phyloP scores from a whole-genome alignment of 1,140 invertebrate genomes.

The Trichomalopsis sarcophagae region DNA sequence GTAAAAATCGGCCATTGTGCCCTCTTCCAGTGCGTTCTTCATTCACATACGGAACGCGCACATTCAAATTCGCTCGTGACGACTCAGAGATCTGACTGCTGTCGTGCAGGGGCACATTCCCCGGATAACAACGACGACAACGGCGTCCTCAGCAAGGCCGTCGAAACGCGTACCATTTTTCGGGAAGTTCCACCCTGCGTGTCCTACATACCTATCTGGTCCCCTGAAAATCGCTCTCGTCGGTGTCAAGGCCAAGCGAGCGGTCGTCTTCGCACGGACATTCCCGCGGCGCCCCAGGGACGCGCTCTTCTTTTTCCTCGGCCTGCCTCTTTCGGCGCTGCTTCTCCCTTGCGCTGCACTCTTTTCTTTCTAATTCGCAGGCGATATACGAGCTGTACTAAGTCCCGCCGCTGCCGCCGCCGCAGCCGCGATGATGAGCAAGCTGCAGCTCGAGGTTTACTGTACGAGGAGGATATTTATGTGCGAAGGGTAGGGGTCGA shows the following conservation, averaged over 20 bases:
- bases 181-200: background rate
- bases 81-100: no score
- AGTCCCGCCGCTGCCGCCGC: slow-evolving; percentile 1
- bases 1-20: no score
- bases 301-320: slow-evolving; percentile 21
- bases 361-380: slow-evolving; percentile 29
- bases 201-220: slow-evolving; percentile 2
- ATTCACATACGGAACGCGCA: no score
- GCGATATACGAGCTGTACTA: slow-evolving; percentile 46
- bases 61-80: no score
- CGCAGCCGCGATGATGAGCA: background rate
- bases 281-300: slow-evolving; percentile 36
- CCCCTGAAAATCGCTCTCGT: background rate
- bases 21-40: no score
- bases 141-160: no score
- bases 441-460: background rate
- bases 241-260: background rate
- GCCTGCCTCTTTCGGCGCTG: background rate
- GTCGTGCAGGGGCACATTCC: no score
- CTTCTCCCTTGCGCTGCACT: background rate
- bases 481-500: slow-evolving; percentile 8
- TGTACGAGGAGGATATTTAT: slow-evolving; percentile 27
- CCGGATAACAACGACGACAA: no score
- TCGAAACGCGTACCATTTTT: background rate
- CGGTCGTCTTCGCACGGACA: slow-evolving; percentile 16